Conservation (phyloP, 2,888 invertebrate species). For the Quadroppia sp. region DNA sequence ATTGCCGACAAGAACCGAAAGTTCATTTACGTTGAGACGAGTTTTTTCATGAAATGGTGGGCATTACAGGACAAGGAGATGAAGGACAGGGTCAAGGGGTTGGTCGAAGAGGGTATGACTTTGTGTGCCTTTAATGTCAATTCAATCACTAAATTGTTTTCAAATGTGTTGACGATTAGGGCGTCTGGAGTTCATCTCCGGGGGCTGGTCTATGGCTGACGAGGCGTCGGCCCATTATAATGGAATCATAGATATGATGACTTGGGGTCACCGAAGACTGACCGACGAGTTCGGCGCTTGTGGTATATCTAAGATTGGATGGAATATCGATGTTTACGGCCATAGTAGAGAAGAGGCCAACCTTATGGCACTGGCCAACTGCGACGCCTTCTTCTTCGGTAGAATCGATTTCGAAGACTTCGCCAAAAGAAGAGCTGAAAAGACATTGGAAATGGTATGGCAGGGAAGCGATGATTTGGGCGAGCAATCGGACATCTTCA, state of each 20-base stretch:
- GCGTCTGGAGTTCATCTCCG: slow-evolving; percentile 44
- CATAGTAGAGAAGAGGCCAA: slow-evolving; percentile 81
- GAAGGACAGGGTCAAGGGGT: slow-evolving; percentile 58
- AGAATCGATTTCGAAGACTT: slow-evolving; percentile 84
- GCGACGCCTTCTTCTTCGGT: slow-evolving; percentile 79
- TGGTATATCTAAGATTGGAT: slow-evolving; percentile 52
- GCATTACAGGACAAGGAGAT: slow-evolving; percentile 58
- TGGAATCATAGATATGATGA: slow-evolving; percentile 59
- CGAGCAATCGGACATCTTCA: slow-evolving; percentile 39
- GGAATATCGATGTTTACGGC: slow-evolving; percentile 76
- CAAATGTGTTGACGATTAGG: too few species aligned
- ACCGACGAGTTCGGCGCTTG: slow-evolving; percentile 52
- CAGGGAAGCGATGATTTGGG: slow-evolving; percentile 60
- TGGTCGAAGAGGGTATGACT: slow-evolving; percentile 59
- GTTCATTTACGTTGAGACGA: slow-evolving; percentile 81
- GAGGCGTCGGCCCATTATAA: slow-evolving; percentile 58
- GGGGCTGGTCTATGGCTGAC: slow-evolving; percentile 55
- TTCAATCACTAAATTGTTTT: too few species aligned
- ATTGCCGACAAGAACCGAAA: slow-evolving; percentile 61
- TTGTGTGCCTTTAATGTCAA: too few species aligned
- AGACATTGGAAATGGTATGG: slow-evolving; percentile 80
- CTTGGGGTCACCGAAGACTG: slow-evolving; percentile 53
- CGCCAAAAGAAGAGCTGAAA: slow-evolving; percentile 54
- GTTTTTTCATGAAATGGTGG: slow-evolving; percentile 85
- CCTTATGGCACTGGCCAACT: slow-evolving; percentile 67